Evolutionary conservation across 1,140 invertebrate genomes (phyloP).

Genomic region (Drosophila ficusphila): DNA sequence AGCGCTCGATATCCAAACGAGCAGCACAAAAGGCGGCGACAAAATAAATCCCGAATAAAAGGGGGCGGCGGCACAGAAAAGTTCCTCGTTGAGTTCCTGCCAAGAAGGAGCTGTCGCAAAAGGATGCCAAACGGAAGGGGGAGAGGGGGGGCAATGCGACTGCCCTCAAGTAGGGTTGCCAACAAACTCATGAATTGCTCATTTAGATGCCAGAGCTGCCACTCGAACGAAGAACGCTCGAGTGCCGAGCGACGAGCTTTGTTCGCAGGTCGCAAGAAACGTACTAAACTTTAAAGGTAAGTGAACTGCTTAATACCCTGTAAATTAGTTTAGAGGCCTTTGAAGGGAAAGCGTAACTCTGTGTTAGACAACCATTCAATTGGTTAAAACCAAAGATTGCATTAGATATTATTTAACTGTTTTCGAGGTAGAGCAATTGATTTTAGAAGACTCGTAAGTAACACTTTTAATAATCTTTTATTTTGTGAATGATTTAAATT

Average conservation of each 20-base stretch:
- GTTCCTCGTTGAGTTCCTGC: slow-evolving; percentile 4
- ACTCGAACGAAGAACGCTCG: slow-evolving; percentile 61
- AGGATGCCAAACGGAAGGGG: slow-evolving; percentile 29
- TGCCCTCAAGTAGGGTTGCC: slow-evolving; percentile 70
- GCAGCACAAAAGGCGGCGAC: slow-evolving; percentile 47
- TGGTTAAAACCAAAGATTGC: no score
- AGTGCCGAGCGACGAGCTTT: slow-evolving; percentile 50
- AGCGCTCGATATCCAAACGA: slow-evolving; percentile 42
- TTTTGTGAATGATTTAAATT: no score
- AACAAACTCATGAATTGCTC: slow-evolving; percentile 80
- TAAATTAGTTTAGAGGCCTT: no score
- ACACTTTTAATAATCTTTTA: no score
- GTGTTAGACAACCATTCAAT: no score
- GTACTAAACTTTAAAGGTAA: not conserved
- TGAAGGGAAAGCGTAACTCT: no score
- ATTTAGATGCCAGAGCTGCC: slow-evolving; percentile 72
- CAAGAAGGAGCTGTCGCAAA: slow-evolving; percentile 19
- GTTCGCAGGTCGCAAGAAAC: slow-evolving; percentile 18
- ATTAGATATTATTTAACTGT: no score
- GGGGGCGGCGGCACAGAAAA: not conserved
- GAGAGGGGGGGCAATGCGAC: not conserved
- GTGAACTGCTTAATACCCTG: slow-evolving; percentile 4
- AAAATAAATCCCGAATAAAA: slow-evolving; percentile 20
- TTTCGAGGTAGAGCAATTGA: no score
- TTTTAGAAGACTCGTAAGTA: no score